Base-by-base conservation (phyloP, 2,113 vertebrate species). In the Hippocampus zosterae region DNA sequence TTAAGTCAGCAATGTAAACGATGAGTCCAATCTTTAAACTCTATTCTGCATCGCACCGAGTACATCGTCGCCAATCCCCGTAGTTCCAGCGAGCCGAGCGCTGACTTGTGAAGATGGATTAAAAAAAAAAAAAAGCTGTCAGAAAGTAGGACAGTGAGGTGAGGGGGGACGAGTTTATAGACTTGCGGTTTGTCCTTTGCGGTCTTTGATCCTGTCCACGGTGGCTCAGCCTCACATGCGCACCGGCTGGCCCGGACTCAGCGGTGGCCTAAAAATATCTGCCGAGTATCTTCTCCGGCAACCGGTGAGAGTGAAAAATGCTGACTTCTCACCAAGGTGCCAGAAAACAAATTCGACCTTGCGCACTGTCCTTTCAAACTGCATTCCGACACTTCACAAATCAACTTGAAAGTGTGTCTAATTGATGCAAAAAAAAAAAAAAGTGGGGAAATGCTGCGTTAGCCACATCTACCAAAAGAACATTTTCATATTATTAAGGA, bases 141-240 rank as follows among this genome's bases (percentile, higher is more conserved):
- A 78, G 70, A 87, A 90, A 87, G 80, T 87, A 84, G 89, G 87
- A 60, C 87, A 88, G 66, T 0, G 40, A 71, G 55, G 65, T 68
- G 68, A 69, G 75, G 75, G 74, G 72, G 74, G 73, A 72, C 33
- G 18, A 50, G 71, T 72, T 68, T 67, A 69, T 59, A 77, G 74
- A 74, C 74, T 56, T 84, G 74, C 67, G 69, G 70, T 69, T 78
- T 44, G 48, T 69, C 69, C 72, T 80, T 71, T 81, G 67, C 56
- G 37, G 66, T 76, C 72, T 89, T 84, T 88, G 87, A 85, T 88
- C 81, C 46, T 69, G 74, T 80, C 70, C 74, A 75, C 37, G 9
- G 68, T 82, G 76, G 67, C 73, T 83, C n/a, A 68, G 75, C 72
- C 66, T 76, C 77, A 65, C 66, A 48, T 64, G 60, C 65, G 40